These are phyloP conservation scores for Lepus timidus DNA, from an alignment of 2,113 vertebrate genomes.

Conservation along the genomic window DNA sequence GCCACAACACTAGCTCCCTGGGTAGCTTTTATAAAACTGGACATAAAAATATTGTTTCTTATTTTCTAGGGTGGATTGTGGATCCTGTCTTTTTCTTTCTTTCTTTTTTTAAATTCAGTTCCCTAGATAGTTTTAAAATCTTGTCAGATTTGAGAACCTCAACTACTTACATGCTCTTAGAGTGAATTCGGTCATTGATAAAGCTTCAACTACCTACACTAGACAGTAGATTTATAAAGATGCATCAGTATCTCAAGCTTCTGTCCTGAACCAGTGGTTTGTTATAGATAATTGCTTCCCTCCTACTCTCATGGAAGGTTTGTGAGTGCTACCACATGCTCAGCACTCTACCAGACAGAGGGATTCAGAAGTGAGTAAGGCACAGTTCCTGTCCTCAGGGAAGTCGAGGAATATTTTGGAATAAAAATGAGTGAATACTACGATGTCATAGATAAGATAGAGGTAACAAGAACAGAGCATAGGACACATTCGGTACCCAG, in stretches of 20 bases:
- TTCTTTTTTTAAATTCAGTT: neutral
- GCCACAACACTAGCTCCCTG: neutral
- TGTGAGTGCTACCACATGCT: neutral
- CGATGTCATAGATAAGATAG: neutral
- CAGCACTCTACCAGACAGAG: neutral
- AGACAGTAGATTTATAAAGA: slow-evolving; percentile 12
- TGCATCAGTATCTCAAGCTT: neutral
- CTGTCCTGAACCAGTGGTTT: neutral
- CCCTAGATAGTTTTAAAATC: slow-evolving; percentile 14
- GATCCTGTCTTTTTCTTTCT: neutral
- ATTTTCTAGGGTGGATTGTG: neutral
- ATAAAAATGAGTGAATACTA: neutral
- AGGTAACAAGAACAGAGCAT: neutral
- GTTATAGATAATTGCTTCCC: slow-evolving; percentile 17
- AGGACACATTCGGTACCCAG: neutral
- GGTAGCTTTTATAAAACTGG: neutral
- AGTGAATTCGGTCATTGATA: neutral
- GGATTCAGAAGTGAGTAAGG: neutral
- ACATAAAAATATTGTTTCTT: neutral
- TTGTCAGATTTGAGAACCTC: neutral
- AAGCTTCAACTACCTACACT: neutral
- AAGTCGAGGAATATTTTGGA: neutral
- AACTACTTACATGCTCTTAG: neutral
- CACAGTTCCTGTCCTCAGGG: neutral
- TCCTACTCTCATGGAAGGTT: neutral